phyloP scores from a whole-genome alignment of 2,113 vertebrate genomes.

The Seriola rivoliana region DNA sequence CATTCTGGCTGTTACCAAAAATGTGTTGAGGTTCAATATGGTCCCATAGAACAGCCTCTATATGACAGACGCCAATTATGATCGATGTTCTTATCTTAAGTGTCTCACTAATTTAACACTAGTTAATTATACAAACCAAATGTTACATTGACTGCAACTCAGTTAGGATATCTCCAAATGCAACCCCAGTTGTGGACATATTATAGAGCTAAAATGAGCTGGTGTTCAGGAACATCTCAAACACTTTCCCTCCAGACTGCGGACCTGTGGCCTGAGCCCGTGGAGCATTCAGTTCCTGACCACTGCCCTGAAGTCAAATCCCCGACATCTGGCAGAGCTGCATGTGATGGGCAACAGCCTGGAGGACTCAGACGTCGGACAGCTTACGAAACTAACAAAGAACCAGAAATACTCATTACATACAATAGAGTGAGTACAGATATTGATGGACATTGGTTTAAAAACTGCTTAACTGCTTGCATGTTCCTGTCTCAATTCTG shows the following conservation, averaged over 20 bases:
- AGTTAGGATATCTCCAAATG: neutral
- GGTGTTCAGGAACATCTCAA: too few species aligned
- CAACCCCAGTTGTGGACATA: neutral
- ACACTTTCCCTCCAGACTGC: slow-evolving; percentile 49
- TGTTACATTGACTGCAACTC: too few species aligned
- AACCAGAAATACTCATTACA: slow-evolving; percentile 45
- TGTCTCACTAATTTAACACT: too few species aligned
- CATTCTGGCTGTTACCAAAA: too few species aligned
- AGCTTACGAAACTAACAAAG: slow-evolving; percentile 37
- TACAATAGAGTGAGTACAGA: slow-evolving; percentile 60
- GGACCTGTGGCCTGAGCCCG: slow-evolving; percentile 57
- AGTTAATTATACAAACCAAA: too few species aligned
- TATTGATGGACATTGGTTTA: neutral
- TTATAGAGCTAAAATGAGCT: neutral
- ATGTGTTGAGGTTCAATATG: too few species aligned
- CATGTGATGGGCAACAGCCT: slow-evolving; percentile 69
- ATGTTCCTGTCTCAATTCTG: neutral
- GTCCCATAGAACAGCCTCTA: too few species aligned
- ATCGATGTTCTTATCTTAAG: too few species aligned
- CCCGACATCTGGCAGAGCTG: slow-evolving; percentile 55
- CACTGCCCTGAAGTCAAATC: slow-evolving; percentile 59
- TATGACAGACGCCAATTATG: too few species aligned
- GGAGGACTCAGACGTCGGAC: slow-evolving; percentile 14
- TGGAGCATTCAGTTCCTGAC: slow-evolving; percentile 49
- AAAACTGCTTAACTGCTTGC: neutral